phyloP scores from a whole-genome alignment of 2,797 vertebrate genomes.

The Ibycter americanus region DNA sequence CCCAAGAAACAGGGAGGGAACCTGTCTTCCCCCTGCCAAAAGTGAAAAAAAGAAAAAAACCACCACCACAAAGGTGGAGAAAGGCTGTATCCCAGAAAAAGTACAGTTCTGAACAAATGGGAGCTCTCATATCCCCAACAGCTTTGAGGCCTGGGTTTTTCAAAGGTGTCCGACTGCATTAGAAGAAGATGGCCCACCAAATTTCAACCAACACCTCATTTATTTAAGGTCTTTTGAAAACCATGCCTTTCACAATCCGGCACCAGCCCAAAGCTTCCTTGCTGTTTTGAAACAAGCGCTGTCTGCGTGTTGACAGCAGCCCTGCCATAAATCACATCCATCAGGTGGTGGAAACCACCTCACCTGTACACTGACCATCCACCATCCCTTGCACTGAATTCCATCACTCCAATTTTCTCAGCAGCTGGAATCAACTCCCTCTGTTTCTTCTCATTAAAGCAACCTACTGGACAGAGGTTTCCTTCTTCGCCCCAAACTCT shows the following conservation, averaged over 20 bases:
- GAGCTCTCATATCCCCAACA: neutral
- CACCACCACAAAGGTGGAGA: neutral
- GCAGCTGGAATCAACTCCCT: slow-evolving; percentile 17
- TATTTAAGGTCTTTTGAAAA: slow-evolving; percentile 35
- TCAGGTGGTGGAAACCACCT: neutral
- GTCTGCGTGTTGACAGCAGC: slow-evolving; percentile 1
- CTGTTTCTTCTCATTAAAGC: neutral
- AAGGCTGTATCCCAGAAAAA: neutral
- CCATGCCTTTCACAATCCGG: neutral
- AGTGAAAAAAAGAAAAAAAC: neutral
- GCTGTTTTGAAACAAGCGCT: neutral
- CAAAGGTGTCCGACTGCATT: neutral
- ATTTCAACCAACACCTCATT: slow-evolving; percentile 43
- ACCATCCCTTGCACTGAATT: neutral
- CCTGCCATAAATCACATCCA: slow-evolving; percentile 10
- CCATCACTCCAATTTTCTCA: neutral
- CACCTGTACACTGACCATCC: neutral
- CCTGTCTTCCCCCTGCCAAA: neutral
- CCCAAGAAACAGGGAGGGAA: neutral
- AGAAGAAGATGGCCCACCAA: neutral
- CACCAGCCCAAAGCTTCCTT: neutral
- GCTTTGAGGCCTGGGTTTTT: neutral
- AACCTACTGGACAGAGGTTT: slow-evolving; percentile 11
- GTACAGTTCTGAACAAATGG: neutral
- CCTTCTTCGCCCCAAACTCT: neutral